Percentiles rank a stretch among this genome's conserved stretches.
phyloP scores from a whole-genome alignment of 2,888 invertebrate species.

The Cyrtodaria siliqua region DNA sequence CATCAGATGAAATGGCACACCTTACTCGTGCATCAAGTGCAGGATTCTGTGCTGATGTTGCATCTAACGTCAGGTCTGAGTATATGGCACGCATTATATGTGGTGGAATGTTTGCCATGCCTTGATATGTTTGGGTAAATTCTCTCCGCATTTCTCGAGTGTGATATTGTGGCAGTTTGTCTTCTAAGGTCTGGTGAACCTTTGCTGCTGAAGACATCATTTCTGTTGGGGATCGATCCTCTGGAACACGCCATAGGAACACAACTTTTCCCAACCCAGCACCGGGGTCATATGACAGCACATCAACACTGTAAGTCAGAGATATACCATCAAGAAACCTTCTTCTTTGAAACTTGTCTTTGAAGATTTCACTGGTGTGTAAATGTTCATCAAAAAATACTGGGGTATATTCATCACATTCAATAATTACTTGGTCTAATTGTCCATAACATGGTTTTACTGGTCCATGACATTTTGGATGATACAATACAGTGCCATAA shows the following conservation, averaged over 20 bases:
- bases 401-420: conserved; percentile 24
- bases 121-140: conserved; percentile 26
- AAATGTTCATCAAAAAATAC: conserved; percentile 33
- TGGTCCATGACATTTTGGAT: conserved; percentile 1
- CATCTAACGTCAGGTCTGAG: conserved; percentile 43
- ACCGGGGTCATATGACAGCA: conserved; percentile 32
- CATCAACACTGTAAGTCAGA: conserved; percentile 19
- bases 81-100: conserved; percentile 44
- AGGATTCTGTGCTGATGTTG: conserved; percentile 32
- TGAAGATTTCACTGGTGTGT: conserved; percentile 26
- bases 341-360: conserved; percentile 1
- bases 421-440: conserved; percentile 33
- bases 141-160: conserved; percentile 48
- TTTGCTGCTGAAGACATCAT: conserved; percentile 14
- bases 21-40: conserved; percentile 23
- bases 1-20: conserved; percentile 25
- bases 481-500: background rate
- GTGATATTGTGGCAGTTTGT: conserved; percentile 38
- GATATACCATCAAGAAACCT: conserved; percentile 20
- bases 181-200: conserved; percentile 27
- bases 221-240: conserved; percentile 19
- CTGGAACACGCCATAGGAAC: conserved; percentile 42
- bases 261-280: conserved; percentile 29
- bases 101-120: conserved; percentile 25
- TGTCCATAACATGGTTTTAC: conserved; percentile 26